Conservation (phyloP, 2,113 vertebrate species). For the Myxocyprinus asiaticus region DNA sequence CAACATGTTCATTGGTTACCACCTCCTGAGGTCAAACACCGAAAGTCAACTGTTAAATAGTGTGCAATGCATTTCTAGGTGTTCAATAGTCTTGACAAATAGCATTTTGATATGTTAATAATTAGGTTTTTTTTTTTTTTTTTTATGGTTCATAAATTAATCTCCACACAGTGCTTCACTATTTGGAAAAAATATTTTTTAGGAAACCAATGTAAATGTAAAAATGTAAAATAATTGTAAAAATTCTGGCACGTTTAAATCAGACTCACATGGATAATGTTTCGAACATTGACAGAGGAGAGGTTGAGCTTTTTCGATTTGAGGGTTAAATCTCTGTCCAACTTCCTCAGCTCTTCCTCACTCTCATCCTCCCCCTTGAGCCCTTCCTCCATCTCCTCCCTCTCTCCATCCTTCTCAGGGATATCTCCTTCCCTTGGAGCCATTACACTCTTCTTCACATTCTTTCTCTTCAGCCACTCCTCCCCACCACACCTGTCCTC, state of each 20-base stretch:
- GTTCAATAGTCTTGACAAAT: no score
- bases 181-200: no score
- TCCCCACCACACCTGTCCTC: conserved; percentile 64
- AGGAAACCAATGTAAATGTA: no score
- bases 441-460: conserved; percentile 68
- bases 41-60: no score
- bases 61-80: no score
- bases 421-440: conserved; percentile 52
- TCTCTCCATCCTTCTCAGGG: conserved; percentile 35
- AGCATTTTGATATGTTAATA: no score
- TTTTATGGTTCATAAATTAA: no score
- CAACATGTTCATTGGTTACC: conserved; percentile 93
- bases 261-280: conserved; percentile 91
- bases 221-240: no score
- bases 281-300: conserved; percentile 85
- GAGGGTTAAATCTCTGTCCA: conserved; percentile 86
- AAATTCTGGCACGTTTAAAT: no score
- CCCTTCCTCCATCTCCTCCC: conserved; percentile 68
- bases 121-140: no score
- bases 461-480: conserved; percentile 63
- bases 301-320: conserved; percentile 91
- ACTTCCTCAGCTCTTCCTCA: conserved; percentile 80
- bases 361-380: conserved; percentile 64
- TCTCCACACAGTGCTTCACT: no score
- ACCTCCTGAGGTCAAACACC: conserved; percentile 80